Conservation (phyloP, 2,888 invertebrate species). For the Catotricha subobsoleta region DNA sequence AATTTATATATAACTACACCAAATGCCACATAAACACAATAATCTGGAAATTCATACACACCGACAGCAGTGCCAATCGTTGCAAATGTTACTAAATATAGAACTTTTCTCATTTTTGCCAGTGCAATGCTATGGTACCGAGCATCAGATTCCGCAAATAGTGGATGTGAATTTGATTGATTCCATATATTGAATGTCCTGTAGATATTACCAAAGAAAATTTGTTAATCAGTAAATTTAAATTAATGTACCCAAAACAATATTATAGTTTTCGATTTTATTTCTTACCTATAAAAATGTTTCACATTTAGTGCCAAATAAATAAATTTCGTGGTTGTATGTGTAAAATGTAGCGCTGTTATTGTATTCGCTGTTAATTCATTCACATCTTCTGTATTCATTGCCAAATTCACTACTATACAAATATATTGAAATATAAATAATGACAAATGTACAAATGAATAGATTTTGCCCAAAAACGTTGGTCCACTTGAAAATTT, state of each 20-base stretch:
- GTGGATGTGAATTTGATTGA: conserved; percentile 63
- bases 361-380: conserved; percentile 60
- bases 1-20: not conserved
- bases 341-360: conserved; percentile 62
- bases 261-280: too few species aligned
- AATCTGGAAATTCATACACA: conserved; percentile 23
- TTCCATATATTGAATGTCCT: conserved; percentile 70
- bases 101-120: conserved; percentile 53
- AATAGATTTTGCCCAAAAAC: conserved; percentile 41
- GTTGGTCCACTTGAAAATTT: conserved; percentile 50
- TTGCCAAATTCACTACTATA: conserved; percentile 47
- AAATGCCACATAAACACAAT: not conserved
- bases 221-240: too few species aligned
- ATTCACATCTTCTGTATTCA: conserved; percentile 58
- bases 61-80: conserved; percentile 42
- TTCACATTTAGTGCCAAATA: conserved; percentile 58
- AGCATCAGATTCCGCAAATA: conserved; percentile 68
- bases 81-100: conserved; percentile 44
- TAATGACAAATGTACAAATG: conserved; percentile 40
- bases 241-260: not conserved
- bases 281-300: conserved; percentile 53
- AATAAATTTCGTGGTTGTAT: conserved; percentile 52
- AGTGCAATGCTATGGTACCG: conserved; percentile 56
- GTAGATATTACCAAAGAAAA: too few species aligned
- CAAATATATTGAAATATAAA: conserved; percentile 42